phyloP scores from a whole-genome alignment of 2,113 vertebrate species.

The Nestor notabilis region DNA sequence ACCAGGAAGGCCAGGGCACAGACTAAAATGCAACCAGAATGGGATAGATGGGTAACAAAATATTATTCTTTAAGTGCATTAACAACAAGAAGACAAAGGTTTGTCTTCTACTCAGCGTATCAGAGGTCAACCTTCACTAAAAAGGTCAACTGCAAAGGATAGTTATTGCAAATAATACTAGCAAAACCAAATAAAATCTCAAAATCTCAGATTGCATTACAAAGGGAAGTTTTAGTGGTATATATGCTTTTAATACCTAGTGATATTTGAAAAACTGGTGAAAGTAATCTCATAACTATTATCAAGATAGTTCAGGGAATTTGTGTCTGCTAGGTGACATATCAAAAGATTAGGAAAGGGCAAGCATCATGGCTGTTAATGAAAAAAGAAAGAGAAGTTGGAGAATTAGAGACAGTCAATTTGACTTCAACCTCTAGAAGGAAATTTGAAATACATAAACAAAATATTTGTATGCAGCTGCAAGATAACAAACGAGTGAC shows the following conservation, averaged over 20 bases:
- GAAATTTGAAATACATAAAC: not conserved
- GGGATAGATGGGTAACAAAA: not conserved
- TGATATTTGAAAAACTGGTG: not conserved
- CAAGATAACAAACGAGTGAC: not conserved
- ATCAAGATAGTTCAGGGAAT: not conserved
- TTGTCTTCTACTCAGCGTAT: not conserved
- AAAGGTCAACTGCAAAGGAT: not conserved
- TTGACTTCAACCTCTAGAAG: not conserved
- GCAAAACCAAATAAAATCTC: not conserved
- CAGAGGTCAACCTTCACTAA: not conserved
- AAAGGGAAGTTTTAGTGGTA: not conserved
- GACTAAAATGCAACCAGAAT: not conserved
- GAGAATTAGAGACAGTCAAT: not conserved
- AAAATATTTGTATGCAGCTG: not conserved
- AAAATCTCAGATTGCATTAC: not conserved
- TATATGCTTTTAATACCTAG: not conserved
- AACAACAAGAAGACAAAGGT: not conserved
- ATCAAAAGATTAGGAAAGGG: not conserved
- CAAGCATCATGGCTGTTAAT: not conserved
- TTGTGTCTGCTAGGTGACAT: not conserved
- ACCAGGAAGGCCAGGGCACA: not conserved
- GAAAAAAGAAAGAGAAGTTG: not conserved
- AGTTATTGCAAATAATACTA: not conserved
- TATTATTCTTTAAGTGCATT: not conserved
- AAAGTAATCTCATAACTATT: not conserved